Evolutionary conservation across 2,888 invertebrate species (phyloP).

Genomic region (Drosophila peninsularis): DNA sequence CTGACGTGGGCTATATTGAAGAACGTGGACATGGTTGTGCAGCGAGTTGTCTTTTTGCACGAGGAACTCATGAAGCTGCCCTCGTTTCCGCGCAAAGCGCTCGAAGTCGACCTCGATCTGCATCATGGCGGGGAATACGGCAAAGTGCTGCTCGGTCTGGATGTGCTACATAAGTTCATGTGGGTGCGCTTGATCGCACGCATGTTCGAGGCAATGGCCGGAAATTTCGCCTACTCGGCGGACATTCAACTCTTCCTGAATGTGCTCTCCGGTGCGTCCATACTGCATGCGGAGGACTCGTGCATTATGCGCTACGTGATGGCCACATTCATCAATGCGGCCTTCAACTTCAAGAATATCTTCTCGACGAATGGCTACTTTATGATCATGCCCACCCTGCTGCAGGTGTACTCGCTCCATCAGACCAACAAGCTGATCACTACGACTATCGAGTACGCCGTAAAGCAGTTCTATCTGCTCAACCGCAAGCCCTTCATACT

Average conservation of each 20-base stretch:
- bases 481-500: slow-evolving; percentile 99
- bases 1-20: slow-evolving; percentile 96
- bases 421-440: slow-evolving; percentile 98
- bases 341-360: slow-evolving; percentile 99
- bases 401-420: slow-evolving; percentile 98
- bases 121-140: slow-evolving; percentile 96
- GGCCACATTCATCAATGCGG: slow-evolving; percentile 98
- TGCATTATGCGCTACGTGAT: slow-evolving; percentile 97
- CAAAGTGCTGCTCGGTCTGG: slow-evolving; percentile 94
- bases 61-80: slow-evolving; percentile 99
- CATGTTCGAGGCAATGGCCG: slow-evolving; percentile 99
- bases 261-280: slow-evolving; percentile 97
- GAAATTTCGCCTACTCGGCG: slow-evolving; percentile 97
- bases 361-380: slow-evolving; percentile 99
- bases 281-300: slow-evolving; percentile 98
- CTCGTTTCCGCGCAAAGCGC: slow-evolving; percentile 98
- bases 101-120: slow-evolving; percentile 97
- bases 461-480: slow-evolving; percentile 98
- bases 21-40: slow-evolving; percentile 97
- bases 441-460: slow-evolving; percentile 98
- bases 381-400: slow-evolving; percentile 97
- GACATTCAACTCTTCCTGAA: slow-evolving; percentile 99
- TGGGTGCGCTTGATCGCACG: slow-evolving; percentile 98
- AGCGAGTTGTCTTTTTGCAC: slow-evolving; percentile 98
- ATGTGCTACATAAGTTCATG: slow-evolving; percentile 99